Percentiles rank a stretch among this genome's conserved stretches.
These are phyloP conservation scores for Catharus ustulatus DNA, from an alignment of 2,797 vertebrate genomes.

Conservation along the genomic window DNA sequence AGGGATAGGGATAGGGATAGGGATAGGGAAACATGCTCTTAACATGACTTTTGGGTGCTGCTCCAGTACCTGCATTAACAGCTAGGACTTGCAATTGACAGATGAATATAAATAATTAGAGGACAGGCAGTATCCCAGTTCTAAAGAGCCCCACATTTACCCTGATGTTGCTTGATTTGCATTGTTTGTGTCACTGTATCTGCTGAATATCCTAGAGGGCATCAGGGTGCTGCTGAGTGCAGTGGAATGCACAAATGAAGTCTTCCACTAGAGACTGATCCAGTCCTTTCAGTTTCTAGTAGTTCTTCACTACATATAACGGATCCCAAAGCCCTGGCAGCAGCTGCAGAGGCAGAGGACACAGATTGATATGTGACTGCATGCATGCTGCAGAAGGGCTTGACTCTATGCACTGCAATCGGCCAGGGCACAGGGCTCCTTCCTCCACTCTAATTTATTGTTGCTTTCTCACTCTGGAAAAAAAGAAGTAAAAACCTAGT, in stretches of 20 bases:
- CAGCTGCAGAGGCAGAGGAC: neutral
- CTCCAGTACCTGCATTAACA: neutral
- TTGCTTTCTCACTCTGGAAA: neutral
- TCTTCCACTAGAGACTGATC: neutral
- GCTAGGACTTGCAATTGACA: neutral
- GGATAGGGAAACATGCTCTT: neutral
- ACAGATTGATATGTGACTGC: neutral
- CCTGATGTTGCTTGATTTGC: neutral
- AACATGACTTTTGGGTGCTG: neutral
- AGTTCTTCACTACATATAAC: neutral
- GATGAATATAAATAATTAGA: neutral
- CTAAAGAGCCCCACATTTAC: neutral
- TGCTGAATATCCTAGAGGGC: neutral
- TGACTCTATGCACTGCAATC: neutral
- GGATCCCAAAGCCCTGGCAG: neutral
- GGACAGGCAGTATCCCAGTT: rapidly evolving
- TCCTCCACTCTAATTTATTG: neutral
- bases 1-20: neutral
- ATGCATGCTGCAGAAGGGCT: neutral
- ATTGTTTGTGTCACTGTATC: neutral
- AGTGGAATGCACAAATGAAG: neutral
- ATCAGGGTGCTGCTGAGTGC: rapidly evolving
- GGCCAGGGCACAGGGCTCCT: neutral
- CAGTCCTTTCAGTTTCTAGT: neutral
- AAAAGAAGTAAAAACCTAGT: neutral